Base-by-base conservation (phyloP, 2,797 vertebrate genomes). In the Rachycentron canadum region DNA sequence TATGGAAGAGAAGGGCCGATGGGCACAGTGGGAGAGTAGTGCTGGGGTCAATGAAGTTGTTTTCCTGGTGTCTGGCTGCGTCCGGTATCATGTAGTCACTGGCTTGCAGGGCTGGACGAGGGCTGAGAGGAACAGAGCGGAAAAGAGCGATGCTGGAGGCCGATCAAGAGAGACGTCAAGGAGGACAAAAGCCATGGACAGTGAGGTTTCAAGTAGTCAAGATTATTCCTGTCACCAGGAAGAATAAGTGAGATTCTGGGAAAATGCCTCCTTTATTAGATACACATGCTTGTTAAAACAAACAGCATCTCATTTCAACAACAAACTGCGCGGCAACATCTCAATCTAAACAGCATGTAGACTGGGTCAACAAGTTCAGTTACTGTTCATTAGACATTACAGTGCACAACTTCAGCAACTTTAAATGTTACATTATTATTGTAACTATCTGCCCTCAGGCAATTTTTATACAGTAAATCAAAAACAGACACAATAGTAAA, bases 1-100 rank as follows among this genome's bases (percentile, higher is more conserved):
- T 78, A 85, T 64, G 65, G 80, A 60, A 55, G 65, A 84, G 76
- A 57, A n/a, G 76, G 49, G 34, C 66, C 16, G 26, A 38, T 58
- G 47, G 71, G 73, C 40, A 65, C 79, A 72, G 57, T 36, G 58
- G 65, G 73, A 68, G 11, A 60, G 74, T 19, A n/a, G 55, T 59
- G 65, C 40, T 77, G 21, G 57, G 83, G 76, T 83, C 78, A 82
- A 77, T 70, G 50, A 72, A 82, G 69, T 66, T 85, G 67, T 82
- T 80, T 70, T 81, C 36, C 82, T 69, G 49, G 34, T 68, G 76
- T 81, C 72, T 74, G 79, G 68, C 56, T 69, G 41, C 21, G 62
- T 70, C 73, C 45, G 40, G 58, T 16, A 59, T 69, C 53, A 17
- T 69, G 75, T n/a, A 64, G 74, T 36, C 57, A 19, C 17, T 30